Evolutionary conservation across 2,888 invertebrate species (phyloP), one percentile per base, ranked within the genome.

Genomic region (Epiblema foenella): DNA sequence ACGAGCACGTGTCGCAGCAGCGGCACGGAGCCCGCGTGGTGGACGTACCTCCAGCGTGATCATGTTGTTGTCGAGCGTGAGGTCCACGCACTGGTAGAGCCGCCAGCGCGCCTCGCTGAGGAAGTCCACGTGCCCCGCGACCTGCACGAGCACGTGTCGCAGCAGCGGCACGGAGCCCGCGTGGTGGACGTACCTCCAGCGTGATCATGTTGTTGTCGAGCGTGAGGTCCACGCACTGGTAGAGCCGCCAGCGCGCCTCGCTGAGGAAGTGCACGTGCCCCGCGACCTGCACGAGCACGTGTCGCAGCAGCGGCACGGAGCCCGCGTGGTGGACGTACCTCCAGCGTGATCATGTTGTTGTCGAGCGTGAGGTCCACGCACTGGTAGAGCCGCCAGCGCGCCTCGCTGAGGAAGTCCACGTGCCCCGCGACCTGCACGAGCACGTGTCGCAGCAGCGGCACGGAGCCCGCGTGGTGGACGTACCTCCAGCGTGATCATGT

Each of bases 301-400:
- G 96, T 52, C 97, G 95, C 69, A 98, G 91, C 17, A 97, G 95
- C 0, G 95, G 94, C 68, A 96, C 81, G 0, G 96, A 95, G 1
- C 98, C 97, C 10, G 95, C 95, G 94, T 97, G 99, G 76, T 97
- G 96, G 68, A 99, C n/a, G 17, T 49, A 49, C 17, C 49, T 49
- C 17, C 5, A 18, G 52, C 52, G 52, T 96, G 37, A 98, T 96
- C 77, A 98, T 95, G 86, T 96, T 96, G 49, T 95, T 95, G 77
- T 98, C 98, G 17, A 98, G 94, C 0, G 95, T 95, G 49, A 99
- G 95, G 76, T 97, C 98, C 56, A 99, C 94, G 75, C 96, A 96
- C 78, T 96, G 95, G 89, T 98, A 99, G 8, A 98, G 96, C 12
- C 95, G 94, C 86, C 98, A 94, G 74, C 95, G 95, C 73, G 96